phyloP scores from a whole-genome alignment of 2,888 invertebrate genomes.

The Yponomeuta malinellus region DNA sequence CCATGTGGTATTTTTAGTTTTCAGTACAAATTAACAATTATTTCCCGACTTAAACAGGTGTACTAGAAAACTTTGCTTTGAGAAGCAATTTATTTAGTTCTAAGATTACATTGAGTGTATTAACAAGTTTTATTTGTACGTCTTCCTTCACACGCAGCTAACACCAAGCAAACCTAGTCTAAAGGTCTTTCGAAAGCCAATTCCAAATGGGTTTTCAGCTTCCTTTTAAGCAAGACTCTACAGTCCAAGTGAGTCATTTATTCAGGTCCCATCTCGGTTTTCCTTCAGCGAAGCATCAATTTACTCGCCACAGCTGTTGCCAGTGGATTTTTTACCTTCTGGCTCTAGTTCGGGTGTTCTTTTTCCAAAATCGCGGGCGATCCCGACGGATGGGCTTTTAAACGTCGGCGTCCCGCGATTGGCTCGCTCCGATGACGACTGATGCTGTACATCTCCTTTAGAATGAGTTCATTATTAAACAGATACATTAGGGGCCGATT shows the following conservation, averaged over 20 bases:
- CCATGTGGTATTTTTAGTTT: not conserved
- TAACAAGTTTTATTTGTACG: not conserved
- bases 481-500: not conserved
- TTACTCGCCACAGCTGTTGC: constrained; percentile 6
- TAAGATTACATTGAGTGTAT: not conserved
- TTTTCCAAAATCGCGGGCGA: constrained; percentile 68
- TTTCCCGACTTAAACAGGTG: not conserved
- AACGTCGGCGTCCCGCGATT: constrained; percentile 58
- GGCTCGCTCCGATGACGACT: constrained; percentile 42
- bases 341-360: constrained; percentile 49
- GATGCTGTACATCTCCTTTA: constrained; percentile 57
- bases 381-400: constrained; percentile 58
- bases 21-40: not conserved
- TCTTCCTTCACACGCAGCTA: not conserved
- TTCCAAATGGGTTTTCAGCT: constrained; percentile 40
- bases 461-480: not conserved
- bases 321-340: constrained; percentile 46
- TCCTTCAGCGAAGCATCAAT: constrained; percentile 13
- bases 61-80: not conserved
- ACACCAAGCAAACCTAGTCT: not conserved
- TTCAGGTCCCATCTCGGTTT: constrained; percentile 11
- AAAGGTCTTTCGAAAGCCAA: constrained; percentile 24
- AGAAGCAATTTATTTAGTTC: not conserved
- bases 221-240: constrained; percentile 28
- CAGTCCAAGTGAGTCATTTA: constrained; percentile 6